These are phyloP conservation scores for Orientallactaga bullata DNA, from an alignment of 2,113 vertebrate genomes.

Conservation along the genomic window DNA sequence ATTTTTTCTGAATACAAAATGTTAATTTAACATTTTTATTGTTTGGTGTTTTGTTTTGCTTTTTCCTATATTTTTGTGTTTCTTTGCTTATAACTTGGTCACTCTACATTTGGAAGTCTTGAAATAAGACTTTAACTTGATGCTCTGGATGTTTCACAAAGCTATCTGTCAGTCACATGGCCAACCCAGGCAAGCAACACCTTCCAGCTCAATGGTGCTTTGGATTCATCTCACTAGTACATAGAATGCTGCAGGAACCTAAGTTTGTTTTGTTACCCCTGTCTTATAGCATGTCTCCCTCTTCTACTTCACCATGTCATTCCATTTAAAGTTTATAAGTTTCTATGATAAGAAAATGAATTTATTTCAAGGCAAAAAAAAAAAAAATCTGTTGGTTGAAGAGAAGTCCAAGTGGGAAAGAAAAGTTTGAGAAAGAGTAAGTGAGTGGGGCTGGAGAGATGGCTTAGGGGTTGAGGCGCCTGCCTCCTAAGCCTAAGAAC, in stretches of 20 bases:
- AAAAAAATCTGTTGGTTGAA: neutral
- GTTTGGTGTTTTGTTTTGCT: no score
- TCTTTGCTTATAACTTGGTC: neutral
- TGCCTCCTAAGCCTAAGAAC: no score
- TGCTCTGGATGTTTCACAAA: neutral
- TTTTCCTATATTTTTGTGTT: no score
- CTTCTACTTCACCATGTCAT: neutral
- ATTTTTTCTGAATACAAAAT: no score
- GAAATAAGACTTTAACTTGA: neutral
- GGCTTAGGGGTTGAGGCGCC: no score
- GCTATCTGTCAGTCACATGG: neutral
- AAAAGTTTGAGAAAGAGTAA: neutral
- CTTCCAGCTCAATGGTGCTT: neutral
- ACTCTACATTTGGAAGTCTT: neutral
- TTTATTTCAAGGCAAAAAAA: constrained; percentile 1
- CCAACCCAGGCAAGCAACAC: neutral
- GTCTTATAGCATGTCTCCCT: neutral
- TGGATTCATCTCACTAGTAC: neutral
- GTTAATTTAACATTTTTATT: no score
- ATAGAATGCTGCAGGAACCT: neutral
- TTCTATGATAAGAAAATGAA: neutral
- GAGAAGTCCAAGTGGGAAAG: neutral
- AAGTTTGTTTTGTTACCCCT: neutral
- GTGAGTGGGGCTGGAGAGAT: no score
- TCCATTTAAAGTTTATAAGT: neutral